Conservation (phyloP, 2,113 vertebrate species). For the Tychaedon coryphoeus region DNA sequence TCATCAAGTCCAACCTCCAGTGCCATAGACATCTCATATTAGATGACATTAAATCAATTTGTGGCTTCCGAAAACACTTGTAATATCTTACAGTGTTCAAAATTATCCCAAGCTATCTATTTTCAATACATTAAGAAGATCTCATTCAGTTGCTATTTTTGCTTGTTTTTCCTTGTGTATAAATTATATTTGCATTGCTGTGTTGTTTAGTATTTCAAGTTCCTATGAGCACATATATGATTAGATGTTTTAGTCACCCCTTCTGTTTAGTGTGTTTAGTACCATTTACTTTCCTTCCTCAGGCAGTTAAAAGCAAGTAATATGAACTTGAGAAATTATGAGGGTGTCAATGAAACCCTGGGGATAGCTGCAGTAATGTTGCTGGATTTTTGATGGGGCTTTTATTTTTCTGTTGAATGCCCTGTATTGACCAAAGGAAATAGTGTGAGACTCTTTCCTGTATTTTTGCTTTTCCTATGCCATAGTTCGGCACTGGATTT, state of each 20-base stretch:
- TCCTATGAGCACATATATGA: background rate
- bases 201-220: background rate
- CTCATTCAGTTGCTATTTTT: background rate
- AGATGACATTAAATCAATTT: background rate
- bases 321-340: background rate
- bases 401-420: background rate
- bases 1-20: background rate
- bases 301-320: background rate
- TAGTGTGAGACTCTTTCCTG: background rate
- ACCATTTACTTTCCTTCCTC: background rate
- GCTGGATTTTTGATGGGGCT: background rate
- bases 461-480: background rate
- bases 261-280: background rate
- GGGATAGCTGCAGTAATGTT: background rate
- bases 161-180: background rate
- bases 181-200: background rate
- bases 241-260: background rate
- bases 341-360: background rate
- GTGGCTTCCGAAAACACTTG: background rate
- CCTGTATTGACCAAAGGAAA: background rate
- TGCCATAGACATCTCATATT: background rate
- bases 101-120: background rate
- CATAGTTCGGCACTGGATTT: background rate
- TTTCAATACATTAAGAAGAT: background rate
- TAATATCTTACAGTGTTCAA: background rate